These are phyloP conservation scores for Calosoma granatense DNA, from an alignment of 1,140 invertebrate genomes.

Conservation along the genomic window DNA sequence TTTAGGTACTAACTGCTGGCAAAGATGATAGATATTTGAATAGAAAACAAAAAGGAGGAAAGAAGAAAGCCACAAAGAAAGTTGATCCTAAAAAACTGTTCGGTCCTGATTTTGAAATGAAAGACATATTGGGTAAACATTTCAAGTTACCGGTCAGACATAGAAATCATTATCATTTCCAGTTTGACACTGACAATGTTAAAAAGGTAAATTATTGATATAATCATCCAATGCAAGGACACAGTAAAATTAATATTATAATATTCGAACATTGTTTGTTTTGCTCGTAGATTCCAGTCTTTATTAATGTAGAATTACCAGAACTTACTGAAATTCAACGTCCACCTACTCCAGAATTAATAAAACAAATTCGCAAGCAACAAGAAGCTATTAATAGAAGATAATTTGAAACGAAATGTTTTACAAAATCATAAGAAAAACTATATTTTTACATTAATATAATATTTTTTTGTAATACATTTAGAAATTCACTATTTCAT, in stretches of 20 bases:
- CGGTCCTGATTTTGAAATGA: slow-evolving; percentile 12
- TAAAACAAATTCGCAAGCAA: slow-evolving; percentile 26
- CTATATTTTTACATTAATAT: no score
- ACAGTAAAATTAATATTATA: slow-evolving; percentile 10
- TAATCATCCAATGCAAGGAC: slow-evolving; percentile 10
- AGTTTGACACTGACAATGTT: slow-evolving; percentile 4
- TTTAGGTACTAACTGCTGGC: neutral
- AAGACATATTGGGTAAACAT: slow-evolving; percentile 38
- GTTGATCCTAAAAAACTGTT: neutral
- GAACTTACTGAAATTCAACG: slow-evolving; percentile 35
- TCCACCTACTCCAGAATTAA: slow-evolving; percentile 37
- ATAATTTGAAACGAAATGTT: no score
- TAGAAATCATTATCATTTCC: slow-evolving; percentile 25
- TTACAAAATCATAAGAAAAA: no score
- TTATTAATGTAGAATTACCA: slow-evolving; percentile 41
- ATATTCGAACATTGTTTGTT: slow-evolving; percentile 13
- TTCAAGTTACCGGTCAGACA: slow-evolving; percentile 32
- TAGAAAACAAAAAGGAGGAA: neutral
- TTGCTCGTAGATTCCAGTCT: slow-evolving; percentile 49
- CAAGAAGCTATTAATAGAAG: neutral
- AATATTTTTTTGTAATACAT: no score
- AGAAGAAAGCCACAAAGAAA: neutral
- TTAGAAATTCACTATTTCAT: no score
- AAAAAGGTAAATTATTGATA: slow-evolving; percentile 11
- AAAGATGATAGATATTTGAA: neutral